Conservation (phyloP, 2,888 invertebrate species). For the Scelioninae gen. 1 region DNA sequence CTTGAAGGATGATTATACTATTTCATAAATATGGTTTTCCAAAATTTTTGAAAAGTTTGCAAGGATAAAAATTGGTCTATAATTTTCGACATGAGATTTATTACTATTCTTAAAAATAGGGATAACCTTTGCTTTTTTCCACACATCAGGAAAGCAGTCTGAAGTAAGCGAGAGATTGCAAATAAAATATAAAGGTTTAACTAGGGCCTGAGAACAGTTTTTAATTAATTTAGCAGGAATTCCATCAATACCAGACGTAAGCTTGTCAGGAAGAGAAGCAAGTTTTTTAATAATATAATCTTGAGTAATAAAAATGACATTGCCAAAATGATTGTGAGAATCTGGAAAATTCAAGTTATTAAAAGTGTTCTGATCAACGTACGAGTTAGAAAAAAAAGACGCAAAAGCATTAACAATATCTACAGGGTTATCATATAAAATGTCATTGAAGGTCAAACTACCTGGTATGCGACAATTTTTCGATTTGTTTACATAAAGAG, state of each 20-base stretch:
- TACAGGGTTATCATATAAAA: not conserved
- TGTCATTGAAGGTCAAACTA: not conserved
- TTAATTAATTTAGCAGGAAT: not conserved
- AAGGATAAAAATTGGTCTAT: not conserved
- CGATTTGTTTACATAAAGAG: not conserved
- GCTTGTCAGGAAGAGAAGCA: not conserved
- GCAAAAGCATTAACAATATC: not conserved
- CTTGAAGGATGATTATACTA: not conserved
- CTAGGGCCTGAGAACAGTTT: not conserved
- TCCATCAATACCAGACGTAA: not conserved
- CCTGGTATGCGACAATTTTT: not conserved
- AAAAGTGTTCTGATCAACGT: not conserved
- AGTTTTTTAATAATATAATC: not conserved
- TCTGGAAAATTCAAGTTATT: not conserved
- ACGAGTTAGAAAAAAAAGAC: not conserved
- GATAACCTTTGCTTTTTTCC: not conserved
- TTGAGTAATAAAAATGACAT: no score
- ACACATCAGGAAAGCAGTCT: not conserved
- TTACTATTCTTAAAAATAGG: not conserved
- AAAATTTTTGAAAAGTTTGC: constrained; percentile 1
- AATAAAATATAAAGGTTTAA: not conserved
- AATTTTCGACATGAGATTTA: not conserved
- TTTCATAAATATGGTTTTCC: not conserved
- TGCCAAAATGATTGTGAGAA: not conserved
- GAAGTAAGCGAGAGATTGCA: not conserved